phyloP scores from a whole-genome alignment of 2,888 invertebrate genomes.

The Clepsis dumicolana region DNA sequence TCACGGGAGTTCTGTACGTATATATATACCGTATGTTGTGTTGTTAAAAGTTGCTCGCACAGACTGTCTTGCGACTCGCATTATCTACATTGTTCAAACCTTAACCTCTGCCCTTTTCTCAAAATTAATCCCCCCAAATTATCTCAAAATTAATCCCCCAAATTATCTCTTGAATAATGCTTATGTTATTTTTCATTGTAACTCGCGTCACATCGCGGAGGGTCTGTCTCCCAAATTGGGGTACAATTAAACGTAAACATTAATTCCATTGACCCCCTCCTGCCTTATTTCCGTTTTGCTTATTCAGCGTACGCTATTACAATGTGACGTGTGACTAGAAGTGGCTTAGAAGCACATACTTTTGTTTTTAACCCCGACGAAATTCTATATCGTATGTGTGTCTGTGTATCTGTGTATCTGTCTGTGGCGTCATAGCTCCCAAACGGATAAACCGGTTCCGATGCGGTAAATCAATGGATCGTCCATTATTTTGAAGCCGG shows the following conservation, averaged over 20 bases:
- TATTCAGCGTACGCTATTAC: slow-evolving; percentile 73
- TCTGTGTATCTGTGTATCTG: no score
- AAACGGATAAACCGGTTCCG: no score
- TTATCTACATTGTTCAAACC: slow-evolving; percentile 17
- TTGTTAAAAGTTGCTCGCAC: not conserved
- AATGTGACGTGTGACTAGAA: slow-evolving; percentile 55
- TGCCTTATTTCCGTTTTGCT: slow-evolving; percentile 83
- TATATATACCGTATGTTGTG: no score
- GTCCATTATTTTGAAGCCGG: no score
- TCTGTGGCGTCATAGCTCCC: no score
- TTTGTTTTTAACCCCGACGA: not conserved
- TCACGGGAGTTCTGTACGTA: no score
- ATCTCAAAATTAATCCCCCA: slow-evolving; percentile 26
- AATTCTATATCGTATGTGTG: no score
- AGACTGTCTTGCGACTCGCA: not conserved
- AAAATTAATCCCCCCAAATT: slow-evolving; percentile 22
- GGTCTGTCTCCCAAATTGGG: slow-evolving; percentile 73
- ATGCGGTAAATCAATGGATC: no score
- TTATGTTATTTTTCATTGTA: slow-evolving; percentile 47
- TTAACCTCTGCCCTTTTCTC: slow-evolving; percentile 24
- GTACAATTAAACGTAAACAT: slow-evolving; percentile 84
- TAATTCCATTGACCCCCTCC: slow-evolving; percentile 79
- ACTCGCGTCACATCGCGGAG: slow-evolving; percentile 60
- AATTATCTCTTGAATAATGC: slow-evolving; percentile 42
- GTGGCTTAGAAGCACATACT: slow-evolving; percentile 42